Evolutionary conservation across 1,140 invertebrate species (phyloP), one percentile per base, ranked within the genome.

Genomic region (Pseudoatta argentina): DNA sequence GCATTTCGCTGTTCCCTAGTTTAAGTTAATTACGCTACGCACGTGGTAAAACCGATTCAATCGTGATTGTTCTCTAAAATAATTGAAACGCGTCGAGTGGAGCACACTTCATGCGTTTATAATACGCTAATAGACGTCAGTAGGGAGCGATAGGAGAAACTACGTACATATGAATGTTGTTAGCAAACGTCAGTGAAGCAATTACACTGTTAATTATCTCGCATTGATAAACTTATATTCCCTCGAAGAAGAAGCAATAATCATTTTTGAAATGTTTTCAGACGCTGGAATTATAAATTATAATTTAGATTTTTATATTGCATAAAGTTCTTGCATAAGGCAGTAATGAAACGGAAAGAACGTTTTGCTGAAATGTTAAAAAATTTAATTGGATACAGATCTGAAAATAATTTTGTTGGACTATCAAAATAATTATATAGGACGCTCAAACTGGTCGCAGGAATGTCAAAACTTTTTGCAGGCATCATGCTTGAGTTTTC

Each of bases 11-110:
- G 55, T 75, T 83, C 51, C 16, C 53, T 57, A 34, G 79, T 83
- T 83, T 59, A 73, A 83, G 57, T 83, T 83, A 83, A 75, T 83
- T 83, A 63, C 69, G 53, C 57, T 48, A 83, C 79, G 79, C 79
- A 83, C 79, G 79, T 83, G 79, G 79, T 83, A 75, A 83, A 83
- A 73, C 57, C 79, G 79, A 83, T 82, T 73, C 79, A 82, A 82
- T 82, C 67, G 55, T 83, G 69, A 83, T 83, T 83, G 79, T 89
- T 89, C 81, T 90, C 82, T 76, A 89, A 91, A 91, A 89, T 91
- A 91, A 91, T 91, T 91, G 89, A 89, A 90, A 90, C 87, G 81
- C 86, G 85, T 82, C 88, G 86, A 89, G 79, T 75, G 44, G 69
- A 51, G 79, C 69, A 88, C 83, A 78, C 81, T 89, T 91, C 82